Evolutionary conservation across 2,888 invertebrate species (phyloP).

Genomic region (Achlya flavicornis): DNA sequence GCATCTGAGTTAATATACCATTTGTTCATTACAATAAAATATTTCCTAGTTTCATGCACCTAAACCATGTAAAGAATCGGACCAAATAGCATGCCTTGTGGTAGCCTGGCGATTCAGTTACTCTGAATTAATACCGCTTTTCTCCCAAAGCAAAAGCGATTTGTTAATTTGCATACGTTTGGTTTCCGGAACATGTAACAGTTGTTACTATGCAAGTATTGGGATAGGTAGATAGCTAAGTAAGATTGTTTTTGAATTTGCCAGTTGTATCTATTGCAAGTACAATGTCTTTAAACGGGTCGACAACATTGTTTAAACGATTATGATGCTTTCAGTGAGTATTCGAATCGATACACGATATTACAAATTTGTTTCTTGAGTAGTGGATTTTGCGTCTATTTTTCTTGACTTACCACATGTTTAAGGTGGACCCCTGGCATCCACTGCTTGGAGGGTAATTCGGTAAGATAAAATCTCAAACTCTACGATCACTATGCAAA

Average conservation of each 20-base stretch:
- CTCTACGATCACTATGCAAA: no score
- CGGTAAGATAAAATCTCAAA: no score
- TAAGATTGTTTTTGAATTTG: not conserved
- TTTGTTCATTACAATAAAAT: not conserved
- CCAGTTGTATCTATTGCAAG: no score
- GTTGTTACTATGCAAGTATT: slow-evolving; percentile 23
- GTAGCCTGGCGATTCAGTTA: slow-evolving; percentile 16
- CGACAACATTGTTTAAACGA: no score
- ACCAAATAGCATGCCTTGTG: slow-evolving; percentile 28
- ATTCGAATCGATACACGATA: no score
- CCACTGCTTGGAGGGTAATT: no score
- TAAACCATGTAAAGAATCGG: slow-evolving; percentile 15
- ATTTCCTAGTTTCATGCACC: not conserved
- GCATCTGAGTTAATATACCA: not conserved
- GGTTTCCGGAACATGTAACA: slow-evolving; percentile 21
- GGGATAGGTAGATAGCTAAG: not conserved
- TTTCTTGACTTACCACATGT: no score
- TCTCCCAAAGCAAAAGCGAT: slow-evolving; percentile 11
- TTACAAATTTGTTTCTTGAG: no score
- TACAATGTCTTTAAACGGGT: no score
- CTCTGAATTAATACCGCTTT: not conserved
- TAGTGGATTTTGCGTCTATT: no score
- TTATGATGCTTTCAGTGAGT: no score
- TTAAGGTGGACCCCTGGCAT: no score
- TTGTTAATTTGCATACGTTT: slow-evolving; percentile 30